phyloP scores from a whole-genome alignment of 2,888 invertebrate genomes.

The Syritta pipiens region DNA sequence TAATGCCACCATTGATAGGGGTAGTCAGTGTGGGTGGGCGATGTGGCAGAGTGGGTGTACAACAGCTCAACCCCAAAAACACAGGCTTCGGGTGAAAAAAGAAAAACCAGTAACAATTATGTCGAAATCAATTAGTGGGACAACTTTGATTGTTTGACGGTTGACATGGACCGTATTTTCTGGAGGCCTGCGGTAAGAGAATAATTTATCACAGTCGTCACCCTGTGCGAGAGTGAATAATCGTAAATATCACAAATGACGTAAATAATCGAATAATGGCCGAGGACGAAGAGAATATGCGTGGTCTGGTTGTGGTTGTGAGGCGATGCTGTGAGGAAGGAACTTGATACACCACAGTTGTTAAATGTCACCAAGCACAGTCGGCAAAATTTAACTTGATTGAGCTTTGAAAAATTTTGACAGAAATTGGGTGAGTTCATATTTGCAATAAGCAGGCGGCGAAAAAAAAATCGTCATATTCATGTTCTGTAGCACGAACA shows the following conservation, averaged over 20 bases:
- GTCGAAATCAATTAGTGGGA: constrained; percentile 64
- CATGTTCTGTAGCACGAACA: too few species aligned
- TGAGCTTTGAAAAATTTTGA: too few species aligned
- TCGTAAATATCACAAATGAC: constrained; percentile 22
- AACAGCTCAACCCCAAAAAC: constrained; percentile 28
- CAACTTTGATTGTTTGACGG: constrained; percentile 53
- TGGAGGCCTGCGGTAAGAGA: constrained; percentile 6
- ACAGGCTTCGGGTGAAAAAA: constrained; percentile 12
- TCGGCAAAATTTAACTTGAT: too few species aligned
- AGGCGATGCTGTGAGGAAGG: too few species aligned
- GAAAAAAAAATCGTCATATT: too few species aligned
- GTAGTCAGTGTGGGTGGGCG: constrained; percentile 14
- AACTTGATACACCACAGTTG: too few species aligned
- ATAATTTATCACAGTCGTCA: constrained; percentile 48
- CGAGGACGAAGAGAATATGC: too few species aligned
- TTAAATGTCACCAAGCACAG: too few species aligned
- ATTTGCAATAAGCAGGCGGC: too few species aligned
- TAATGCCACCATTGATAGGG: constrained; percentile 62
- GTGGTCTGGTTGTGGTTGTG: too few species aligned
- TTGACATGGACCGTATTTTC: constrained; percentile 40
- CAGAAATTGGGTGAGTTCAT: too few species aligned
- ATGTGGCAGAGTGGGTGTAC: too few species aligned
- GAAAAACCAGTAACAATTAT: constrained; percentile 41
- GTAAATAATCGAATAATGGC: constrained; percentile 33
- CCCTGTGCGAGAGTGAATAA: constrained; percentile 13